Conservation (phyloP, 2,797 vertebrate genomes). For the Hydrophis major region DNA sequence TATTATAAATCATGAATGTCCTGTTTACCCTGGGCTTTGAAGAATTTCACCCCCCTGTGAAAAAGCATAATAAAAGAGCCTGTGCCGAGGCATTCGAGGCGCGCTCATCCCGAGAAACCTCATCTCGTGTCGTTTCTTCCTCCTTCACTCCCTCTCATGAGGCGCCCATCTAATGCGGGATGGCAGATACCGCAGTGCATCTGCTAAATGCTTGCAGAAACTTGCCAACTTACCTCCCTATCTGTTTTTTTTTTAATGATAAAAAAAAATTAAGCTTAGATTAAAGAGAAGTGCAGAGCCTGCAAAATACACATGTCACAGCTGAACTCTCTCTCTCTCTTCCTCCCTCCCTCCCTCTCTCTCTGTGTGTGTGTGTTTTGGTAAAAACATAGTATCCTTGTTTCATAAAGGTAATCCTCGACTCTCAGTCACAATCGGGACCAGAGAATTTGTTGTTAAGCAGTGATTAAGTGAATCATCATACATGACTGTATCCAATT, state of each 20-base stretch:
- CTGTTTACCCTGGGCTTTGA: no score
- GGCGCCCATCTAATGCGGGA: no score
- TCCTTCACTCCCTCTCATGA: no score
- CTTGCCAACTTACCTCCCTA: not conserved
- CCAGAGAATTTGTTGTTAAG: not conserved
- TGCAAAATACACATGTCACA: not conserved
- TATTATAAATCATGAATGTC: no score
- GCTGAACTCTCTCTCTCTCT: not conserved
- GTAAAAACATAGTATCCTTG: not conserved
- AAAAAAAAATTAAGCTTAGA: not conserved
- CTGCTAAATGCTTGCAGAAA: not conserved
- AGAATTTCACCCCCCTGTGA: no score
- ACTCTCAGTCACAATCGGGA: not conserved
- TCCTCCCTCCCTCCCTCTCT: no score
- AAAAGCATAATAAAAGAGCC: no score
- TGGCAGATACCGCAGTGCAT: not conserved
- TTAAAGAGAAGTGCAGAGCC: not conserved
- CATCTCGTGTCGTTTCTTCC: no score
- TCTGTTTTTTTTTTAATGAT: not conserved
- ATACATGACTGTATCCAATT: not conserved
- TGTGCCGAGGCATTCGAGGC: no score
- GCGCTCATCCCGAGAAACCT: no score
- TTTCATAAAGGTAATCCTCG: not conserved
- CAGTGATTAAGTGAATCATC: not conserved
- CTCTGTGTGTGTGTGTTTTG: no score